phyloP scores from a whole-genome alignment of 2,113 vertebrate genomes.

The Trichechus manatus region DNA sequence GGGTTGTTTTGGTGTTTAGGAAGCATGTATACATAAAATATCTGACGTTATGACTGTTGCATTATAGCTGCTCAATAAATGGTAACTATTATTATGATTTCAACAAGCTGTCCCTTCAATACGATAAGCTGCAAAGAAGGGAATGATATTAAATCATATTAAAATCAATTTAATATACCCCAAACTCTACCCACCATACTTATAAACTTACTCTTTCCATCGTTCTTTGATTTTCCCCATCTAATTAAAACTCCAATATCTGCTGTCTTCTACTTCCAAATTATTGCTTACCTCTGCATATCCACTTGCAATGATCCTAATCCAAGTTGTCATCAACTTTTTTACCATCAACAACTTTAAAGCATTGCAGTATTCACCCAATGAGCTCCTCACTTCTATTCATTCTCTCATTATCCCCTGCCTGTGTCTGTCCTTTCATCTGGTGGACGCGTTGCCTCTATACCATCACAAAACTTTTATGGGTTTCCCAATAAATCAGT shows the following conservation, averaged over 20 bases:
- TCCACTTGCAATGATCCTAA: conserved; percentile 7
- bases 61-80: neutral
- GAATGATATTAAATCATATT: neutral
- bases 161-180: conserved; percentile 7
- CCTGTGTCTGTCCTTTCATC: neutral
- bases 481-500: neutral
- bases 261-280: neutral
- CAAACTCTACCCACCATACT: neutral
- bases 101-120: neutral
- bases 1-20: neutral
- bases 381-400: neutral
- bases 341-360: neutral
- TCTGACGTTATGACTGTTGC: neutral
- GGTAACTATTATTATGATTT: neutral
- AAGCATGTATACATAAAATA: neutral
- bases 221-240: neutral
- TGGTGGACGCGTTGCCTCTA: neutral
- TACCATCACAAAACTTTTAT: neutral
- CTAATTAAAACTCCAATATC: neutral
- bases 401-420: neutral
- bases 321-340: neutral
- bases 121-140: neutral
- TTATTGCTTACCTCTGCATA: conserved; percentile 4
- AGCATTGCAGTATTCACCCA: neutral
- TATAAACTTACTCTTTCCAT: neutral